Evolutionary conservation across 2,888 invertebrate genomes (phyloP).

Genomic region (Erebia palarica): DNA sequence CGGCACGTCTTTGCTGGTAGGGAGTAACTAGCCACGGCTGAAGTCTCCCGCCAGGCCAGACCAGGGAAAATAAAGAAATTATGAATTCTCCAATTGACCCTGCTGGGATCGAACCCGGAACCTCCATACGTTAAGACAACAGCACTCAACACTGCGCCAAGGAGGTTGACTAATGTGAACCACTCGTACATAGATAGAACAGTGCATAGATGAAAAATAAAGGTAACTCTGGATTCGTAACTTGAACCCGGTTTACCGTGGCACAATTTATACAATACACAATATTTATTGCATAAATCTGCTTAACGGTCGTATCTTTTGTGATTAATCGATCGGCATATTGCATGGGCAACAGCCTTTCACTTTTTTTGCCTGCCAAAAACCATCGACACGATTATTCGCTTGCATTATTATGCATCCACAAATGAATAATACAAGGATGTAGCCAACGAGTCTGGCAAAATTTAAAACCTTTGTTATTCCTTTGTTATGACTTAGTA

Average conservation of each 20-base stretch:
- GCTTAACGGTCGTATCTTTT: slow-evolving; percentile 44
- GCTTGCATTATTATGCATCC: slow-evolving; percentile 16
- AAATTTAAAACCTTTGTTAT: background rate
- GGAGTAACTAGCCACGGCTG: too few species aligned
- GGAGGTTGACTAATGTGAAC: background rate
- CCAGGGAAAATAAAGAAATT: too few species aligned
- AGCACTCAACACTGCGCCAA: too few species aligned
- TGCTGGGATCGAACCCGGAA: too few species aligned
- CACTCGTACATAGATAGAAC: too few species aligned
- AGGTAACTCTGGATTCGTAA: slow-evolving; percentile 44
- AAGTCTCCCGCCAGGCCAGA: too few species aligned
- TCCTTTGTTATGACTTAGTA: background rate
- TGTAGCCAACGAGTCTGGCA: slow-evolving; percentile 8
- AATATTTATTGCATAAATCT: slow-evolving; percentile 54
- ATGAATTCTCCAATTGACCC: too few species aligned
- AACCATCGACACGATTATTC: slow-evolving; percentile 27
- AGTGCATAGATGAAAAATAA: background rate
- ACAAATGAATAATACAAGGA: slow-evolving; percentile 27
- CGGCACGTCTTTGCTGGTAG: too few species aligned
- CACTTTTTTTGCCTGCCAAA: slow-evolving; percentile 25
- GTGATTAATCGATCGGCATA: slow-evolving; percentile 39
- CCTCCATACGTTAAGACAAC: too few species aligned
- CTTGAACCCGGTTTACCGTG: slow-evolving; percentile 50
- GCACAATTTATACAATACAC: slow-evolving; percentile 45
- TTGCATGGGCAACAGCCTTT: slow-evolving; percentile 19